Conservation (phyloP, 2,888 invertebrate genomes). For the Tetragonisca angustula region DNA sequence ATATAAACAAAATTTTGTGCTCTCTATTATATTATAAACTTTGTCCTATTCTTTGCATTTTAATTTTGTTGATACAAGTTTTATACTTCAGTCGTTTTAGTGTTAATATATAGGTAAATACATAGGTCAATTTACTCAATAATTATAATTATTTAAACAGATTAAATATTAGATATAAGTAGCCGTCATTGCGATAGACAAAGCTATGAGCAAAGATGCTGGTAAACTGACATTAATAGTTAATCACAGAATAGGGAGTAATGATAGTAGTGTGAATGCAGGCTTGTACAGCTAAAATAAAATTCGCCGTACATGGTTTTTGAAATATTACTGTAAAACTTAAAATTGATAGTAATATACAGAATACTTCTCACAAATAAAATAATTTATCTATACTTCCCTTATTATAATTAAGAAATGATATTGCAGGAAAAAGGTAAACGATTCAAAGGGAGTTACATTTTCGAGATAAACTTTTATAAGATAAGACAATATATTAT, state of each 20-base stretch:
- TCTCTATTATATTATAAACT: no score
- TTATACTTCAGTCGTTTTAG: no score
- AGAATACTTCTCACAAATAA: neutral
- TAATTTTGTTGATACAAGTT: no score
- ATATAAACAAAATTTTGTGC: no score
- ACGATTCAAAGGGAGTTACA: neutral
- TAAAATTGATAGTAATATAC: neutral
- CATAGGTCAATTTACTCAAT: no score
- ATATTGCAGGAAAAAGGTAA: neutral
- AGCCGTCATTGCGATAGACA: neutral
- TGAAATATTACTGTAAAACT: neutral
- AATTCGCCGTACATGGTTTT: neutral
- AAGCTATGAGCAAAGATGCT: neutral
- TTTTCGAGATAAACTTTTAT: neutral
- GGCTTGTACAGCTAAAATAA: neutral
- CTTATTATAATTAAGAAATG: neutral
- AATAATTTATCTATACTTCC: neutral
- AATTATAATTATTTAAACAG: neutral
- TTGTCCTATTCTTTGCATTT: no score
- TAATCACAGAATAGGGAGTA: neutral
- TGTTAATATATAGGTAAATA: no score
- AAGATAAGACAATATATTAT: neutral
- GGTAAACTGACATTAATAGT: neutral
- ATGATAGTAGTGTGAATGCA: neutral
- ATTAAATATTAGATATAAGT: neutral